These are phyloP conservation scores for Emys orbicularis DNA, from an alignment of 2,797 vertebrate genomes.

Conservation along the genomic window DNA sequence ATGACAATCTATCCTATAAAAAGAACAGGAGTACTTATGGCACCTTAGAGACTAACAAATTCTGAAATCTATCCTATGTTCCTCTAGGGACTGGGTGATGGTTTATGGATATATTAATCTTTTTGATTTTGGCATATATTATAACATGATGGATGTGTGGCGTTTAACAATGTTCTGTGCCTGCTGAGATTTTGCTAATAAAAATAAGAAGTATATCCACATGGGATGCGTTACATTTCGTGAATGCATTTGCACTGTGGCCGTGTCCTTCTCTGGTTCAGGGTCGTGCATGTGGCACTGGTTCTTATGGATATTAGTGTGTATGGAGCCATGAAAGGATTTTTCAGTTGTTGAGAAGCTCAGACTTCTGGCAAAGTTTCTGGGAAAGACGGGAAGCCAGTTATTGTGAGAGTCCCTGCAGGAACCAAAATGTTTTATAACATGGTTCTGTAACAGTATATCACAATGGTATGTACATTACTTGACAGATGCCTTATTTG, in stretches of 20 bases:
- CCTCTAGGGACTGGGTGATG: slow-evolving; percentile 35
- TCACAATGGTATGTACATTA: not conserved
- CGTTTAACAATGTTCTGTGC: not conserved
- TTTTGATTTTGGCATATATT: slow-evolving; percentile 54
- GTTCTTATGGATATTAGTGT: not conserved
- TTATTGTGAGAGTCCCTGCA: not conserved
- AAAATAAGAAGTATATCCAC: slow-evolving; percentile 15
- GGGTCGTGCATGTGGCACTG: not conserved
- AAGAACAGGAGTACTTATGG: too few species aligned
- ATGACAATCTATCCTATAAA: slow-evolving; percentile 13
- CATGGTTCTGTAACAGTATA: not conserved
- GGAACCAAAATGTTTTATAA: not conserved
- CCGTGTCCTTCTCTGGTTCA: not conserved
- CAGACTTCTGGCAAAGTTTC: slow-evolving; percentile 12
- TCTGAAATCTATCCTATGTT: slow-evolving; percentile 14
- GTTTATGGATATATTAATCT: slow-evolving; percentile 53
- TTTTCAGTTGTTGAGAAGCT: not conserved
- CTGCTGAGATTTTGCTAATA: slow-evolving; percentile 6
- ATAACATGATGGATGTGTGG: slow-evolving; percentile 40
- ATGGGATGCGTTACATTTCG: not conserved
- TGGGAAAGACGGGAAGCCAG: not conserved
- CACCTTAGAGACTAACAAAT: too few species aligned
- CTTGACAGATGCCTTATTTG: not conserved
- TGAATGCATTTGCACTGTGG: not conserved
- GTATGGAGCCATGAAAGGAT: not conserved